Evolutionary conservation across 2,888 invertebrate species (phyloP), one percentile per base, ranked within the genome.

Genomic region (Drosophila neonasuta): DNA sequence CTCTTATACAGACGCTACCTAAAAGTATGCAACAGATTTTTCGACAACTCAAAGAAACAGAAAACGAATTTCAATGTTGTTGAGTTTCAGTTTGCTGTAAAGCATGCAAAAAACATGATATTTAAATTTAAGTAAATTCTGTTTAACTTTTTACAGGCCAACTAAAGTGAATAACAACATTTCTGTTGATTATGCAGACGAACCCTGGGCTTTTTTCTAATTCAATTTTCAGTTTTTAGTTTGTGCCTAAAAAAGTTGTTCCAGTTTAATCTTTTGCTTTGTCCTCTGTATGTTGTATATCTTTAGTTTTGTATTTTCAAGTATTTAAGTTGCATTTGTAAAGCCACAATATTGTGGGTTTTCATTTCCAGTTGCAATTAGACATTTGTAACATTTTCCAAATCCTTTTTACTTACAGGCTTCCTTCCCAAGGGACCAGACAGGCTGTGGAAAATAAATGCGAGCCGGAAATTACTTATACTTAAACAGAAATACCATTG

Each of bases 21-120:
- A 13, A 71, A 69, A 71, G 52, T 76, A 80, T 74, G 82, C 80
- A 59, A 68, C 54, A 67, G 6, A 15, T 64, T 68, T 32, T 39
- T 3, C 3, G 9, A 1, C 48, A 17, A n/a, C 10, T 17, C 2
- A 15, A 10, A 49, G 6, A 24, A 24, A 24, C 24, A 0, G 24
- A 24, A 52, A 41, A 42, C 15, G 1, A 36, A 24, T 49, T 32
- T 32, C 10, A 13, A 30, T 13, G 20, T n/a, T n/a, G 45, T 46
- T 46, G 24, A 10, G 32, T 32, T 32, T 46, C 6, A 24, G 24
- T 24, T 46, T 30, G 15, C 9, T 13, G 10, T 8, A 36, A 36
- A 41, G 15, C 13, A 41, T 41, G 39, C 15, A 8, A 15, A 39
- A 41, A 11, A n/a, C 36, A 11, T 36, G n/a, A 36, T 36, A n/a